phyloP scores from a whole-genome alignment of 2,113 vertebrate species.

The Calonectris borealis region DNA sequence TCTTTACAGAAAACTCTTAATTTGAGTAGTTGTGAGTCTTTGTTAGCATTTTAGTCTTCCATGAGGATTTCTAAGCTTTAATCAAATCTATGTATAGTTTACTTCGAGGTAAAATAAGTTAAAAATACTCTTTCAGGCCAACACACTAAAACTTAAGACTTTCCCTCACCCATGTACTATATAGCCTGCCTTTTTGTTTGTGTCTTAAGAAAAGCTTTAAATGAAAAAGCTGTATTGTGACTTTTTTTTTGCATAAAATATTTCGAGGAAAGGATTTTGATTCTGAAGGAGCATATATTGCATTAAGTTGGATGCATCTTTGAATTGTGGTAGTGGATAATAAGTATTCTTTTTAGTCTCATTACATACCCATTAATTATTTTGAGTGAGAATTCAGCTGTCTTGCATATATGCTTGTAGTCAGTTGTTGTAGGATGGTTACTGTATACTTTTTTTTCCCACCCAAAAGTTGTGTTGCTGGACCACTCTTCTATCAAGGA shows the following conservation, averaged over 20 bases:
- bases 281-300: not conserved
- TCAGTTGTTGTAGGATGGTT: not conserved
- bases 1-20: not conserved
- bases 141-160: not conserved
- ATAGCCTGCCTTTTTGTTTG: not conserved
- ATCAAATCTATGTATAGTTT: not conserved
- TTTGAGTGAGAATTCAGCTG: not conserved
- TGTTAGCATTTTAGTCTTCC: not conserved
- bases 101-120: not conserved
- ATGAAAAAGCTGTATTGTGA: not conserved
- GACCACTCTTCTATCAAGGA: not conserved
- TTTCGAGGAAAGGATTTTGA: not conserved
- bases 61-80: not conserved
- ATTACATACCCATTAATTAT: not conserved
- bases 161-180: not conserved
- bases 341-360: not conserved
- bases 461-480: not conserved
- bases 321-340: not conserved
- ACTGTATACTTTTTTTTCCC: not conserved
- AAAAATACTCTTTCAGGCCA: not conserved
- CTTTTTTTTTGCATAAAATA: not conserved
- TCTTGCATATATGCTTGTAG: not conserved
- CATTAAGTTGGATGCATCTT: not conserved
- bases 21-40: not conserved
- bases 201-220: not conserved